Evolutionary conservation across 2,113 vertebrate species (phyloP), one percentile per base, ranked within the genome.

Genomic region (Malurus elegans): DNA sequence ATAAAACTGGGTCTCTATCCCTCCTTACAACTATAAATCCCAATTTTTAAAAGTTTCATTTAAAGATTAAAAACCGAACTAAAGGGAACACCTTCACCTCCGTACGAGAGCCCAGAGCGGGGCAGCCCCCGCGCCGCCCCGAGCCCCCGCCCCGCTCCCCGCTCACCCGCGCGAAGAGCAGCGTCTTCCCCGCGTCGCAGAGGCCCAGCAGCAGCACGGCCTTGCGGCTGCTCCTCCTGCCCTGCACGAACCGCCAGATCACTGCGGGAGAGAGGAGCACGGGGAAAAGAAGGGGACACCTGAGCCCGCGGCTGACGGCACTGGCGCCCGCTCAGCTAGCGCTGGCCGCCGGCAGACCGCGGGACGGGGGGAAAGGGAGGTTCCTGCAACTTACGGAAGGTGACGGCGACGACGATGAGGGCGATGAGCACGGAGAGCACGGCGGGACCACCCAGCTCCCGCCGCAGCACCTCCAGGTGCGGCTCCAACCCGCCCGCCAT

Each of bases 171-270:
- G 96, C 96, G 84, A 98, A 98, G 1, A 98, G 96, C 64, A 98
- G 76, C 15, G 98, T 98, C 79, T 98, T 98, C 38, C 98, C 98
- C 6, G 98, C 97, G 42, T 98, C 98, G 84, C 98, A 98, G 34
- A 98, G 96, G 10, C 98, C 98, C 80, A 98, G 94, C 44, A 98
- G 88, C 72, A 98, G 96, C 54, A 98, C 97, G 4, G 98, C 98
- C 88, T 91, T 97, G 36, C 98, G 95, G 79, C 96, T 94, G 91
- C 96, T 97, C 86, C 95, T 96, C 70, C 97, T 86, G 90, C 97
- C 93, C 69, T 97, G 96, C 45, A 98, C 88, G 25, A 98, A 54
- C 38, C 97, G 95, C 97, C 98, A 98, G 44, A 98, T 60, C 91
- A 98, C 98, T 98, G 93, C 44, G 42, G 76, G 76, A 42, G 32